These are phyloP conservation scores for Drosophila picticornis DNA, from an alignment of 2,888 invertebrate genomes.

Conservation along the genomic window DNA sequence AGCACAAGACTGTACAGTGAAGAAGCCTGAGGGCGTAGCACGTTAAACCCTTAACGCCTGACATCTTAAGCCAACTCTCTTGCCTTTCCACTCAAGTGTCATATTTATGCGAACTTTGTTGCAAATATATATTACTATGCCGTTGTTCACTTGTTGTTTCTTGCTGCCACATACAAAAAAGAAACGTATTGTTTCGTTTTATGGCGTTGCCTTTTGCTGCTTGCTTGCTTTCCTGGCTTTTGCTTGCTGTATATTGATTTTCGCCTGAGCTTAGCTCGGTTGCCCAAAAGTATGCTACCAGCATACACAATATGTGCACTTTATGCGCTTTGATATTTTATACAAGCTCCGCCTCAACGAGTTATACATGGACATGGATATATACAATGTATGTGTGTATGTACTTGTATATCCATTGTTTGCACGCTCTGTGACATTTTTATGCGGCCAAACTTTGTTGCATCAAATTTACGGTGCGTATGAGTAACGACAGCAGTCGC, in stretches of 20 bases:
- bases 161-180: constrained; percentile 7
- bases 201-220: constrained; percentile 32
- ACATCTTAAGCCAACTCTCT: constrained; percentile 26
- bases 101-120: constrained; percentile 62
- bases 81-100: constrained; percentile 42
- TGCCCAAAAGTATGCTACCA: constrained; percentile 54
- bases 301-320: constrained; percentile 72
- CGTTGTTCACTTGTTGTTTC: constrained; percentile 35
- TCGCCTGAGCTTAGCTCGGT: constrained; percentile 30
- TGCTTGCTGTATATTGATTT: constrained; percentile 60
- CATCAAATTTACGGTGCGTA: constrained; percentile 81
- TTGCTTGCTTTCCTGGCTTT: constrained; percentile 5
- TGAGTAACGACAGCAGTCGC: constrained; percentile 73
- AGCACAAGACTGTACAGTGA: constrained; percentile 1
- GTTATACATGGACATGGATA: constrained; percentile 40
- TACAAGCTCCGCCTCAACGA: constrained; percentile 58
- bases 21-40: not conserved
- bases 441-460: constrained; percentile 77
- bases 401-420: constrained; percentile 67
- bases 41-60: constrained; percentile 35
- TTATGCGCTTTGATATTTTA: constrained; percentile 75
- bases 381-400: constrained; percentile 24
- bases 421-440: constrained; percentile 78
- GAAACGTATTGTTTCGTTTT: constrained; percentile 43
- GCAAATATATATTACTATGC: constrained; percentile 44